Base-by-base conservation (phyloP, 2,113 vertebrate genomes). In the Bolborhynchus lineola region DNA sequence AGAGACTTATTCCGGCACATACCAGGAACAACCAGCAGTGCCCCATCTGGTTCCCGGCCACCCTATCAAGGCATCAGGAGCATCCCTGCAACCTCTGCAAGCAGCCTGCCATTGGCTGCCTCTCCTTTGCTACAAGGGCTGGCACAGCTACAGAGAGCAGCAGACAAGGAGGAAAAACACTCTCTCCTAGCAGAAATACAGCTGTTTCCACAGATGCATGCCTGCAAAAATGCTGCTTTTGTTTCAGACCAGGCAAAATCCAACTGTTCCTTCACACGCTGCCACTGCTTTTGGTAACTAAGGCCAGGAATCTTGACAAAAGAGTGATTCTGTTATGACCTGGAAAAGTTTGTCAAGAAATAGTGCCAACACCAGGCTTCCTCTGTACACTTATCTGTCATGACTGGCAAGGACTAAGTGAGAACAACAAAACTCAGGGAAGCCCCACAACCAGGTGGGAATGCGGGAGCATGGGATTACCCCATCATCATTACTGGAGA, bases 181-280 rank as follows among this genome's bases (percentile, higher is more conserved):
- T 59, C 25, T 71, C 41, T 86, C 41, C 70, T 13, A 28, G 52
- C 57, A 81, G 24, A 83, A 88, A 92, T 69, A 81, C 68, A 92
- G 83, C 68, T 86, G 59, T 79, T 91, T 59, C 72, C 91, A 78
- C 70, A 91, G 29, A 72, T 33, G 19, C 2, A 11, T 1, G 9
- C 47, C 72, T 76, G 28, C 21, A 72, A 75, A 94, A 41, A 39
- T 4, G 12, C 29, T 17, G 44, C 60, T 68, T 93, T 87, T 20
- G 3, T 77, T 86, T 53, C 33, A 64, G 25, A 15, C 1, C 68
- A 21, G 2, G 20, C 4, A 3, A 86, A 82, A 69, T 76, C 52
- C 0, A 2, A 49, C 53, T 29, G 24, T 57, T 60, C 52, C 31
- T 81, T 50, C 46, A 64, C 33, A 26, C 41, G 13, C 3, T 2